These are phyloP conservation scores for Galaxea fascicularis DNA, from an alignment of 92 coral and sea anemone species.

Conservation along the genomic window DNA sequence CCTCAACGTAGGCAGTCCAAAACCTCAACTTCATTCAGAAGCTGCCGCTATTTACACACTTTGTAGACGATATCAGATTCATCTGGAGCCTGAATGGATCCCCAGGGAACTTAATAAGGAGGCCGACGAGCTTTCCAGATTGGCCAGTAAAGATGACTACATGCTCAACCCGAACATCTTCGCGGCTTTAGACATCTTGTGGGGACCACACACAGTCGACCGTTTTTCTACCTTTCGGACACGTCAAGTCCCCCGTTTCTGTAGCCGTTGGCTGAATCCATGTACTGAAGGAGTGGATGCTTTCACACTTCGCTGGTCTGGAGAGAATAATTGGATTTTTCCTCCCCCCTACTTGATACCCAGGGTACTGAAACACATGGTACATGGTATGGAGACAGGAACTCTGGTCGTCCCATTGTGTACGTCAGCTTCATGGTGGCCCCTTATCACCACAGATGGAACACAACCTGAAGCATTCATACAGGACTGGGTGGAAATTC, in stretches of 20 bases:
- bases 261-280: constrained; percentile 24
- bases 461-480: constrained; percentile 20
- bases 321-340: constrained; percentile 27
- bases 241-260: constrained; percentile 20
- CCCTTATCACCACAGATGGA: constrained; percentile 11
- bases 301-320: constrained; percentile 27
- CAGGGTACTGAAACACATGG: constrained; percentile 30
- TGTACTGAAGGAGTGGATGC: constrained; percentile 27
- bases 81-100: constrained; percentile 49
- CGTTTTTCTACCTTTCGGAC: constrained; percentile 20
- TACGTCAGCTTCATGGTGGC: constrained; percentile 39
- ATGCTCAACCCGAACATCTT: constrained; percentile 8
- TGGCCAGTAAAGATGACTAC: constrained; percentile 28
- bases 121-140: constrained; percentile 34
- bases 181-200: constrained; percentile 28
- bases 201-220: constrained; percentile 48
- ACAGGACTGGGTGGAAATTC: constrained; percentile 29
- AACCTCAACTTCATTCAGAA: constrained; percentile 24
- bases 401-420: constrained; percentile 39
- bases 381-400: constrained; percentile 6
- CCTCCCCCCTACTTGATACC: constrained; percentile 39
- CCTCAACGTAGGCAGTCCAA: constrained; percentile 43
- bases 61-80: constrained; percentile 17
- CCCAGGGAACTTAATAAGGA: constrained; percentile 10
- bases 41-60: constrained; percentile 25